A percentile compares a stretch with the other conserved stretches of the same genome.
phyloP scores from a whole-genome alignment of 2,113 vertebrate genomes.

The Tupaia tana region DNA sequence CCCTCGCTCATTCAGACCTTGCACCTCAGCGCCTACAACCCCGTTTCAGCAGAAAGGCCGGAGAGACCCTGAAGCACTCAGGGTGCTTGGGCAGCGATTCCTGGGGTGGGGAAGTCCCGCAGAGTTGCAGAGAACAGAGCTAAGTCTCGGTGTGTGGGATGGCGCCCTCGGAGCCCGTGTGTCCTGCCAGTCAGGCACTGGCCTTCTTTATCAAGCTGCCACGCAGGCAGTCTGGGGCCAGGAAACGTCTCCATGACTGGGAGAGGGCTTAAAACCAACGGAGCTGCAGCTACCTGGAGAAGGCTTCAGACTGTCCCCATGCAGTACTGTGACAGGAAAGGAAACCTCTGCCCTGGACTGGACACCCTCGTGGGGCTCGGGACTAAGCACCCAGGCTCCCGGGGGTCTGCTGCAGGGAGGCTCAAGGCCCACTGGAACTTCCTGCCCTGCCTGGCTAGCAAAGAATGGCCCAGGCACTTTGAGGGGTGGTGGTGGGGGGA shows the following conservation, averaged over 20 bases:
- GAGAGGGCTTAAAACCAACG: too few species aligned
- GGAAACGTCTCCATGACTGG: accelerated
- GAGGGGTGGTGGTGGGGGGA: too few species aligned
- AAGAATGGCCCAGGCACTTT: too few species aligned
- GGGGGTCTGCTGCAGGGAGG: too few species aligned
- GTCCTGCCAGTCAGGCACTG: accelerated
- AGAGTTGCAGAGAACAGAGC: too few species aligned
- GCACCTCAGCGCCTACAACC: accelerated
- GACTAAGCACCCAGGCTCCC: too few species aligned
- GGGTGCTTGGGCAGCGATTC: accelerated
- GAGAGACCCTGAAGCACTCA: not conserved
- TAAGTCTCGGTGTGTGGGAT: accelerated
- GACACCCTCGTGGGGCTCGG: accelerated
- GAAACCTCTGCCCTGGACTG: too few species aligned
- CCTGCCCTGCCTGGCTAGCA: too few species aligned
- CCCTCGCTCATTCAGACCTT: not conserved
- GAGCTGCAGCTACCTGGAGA: not conserved
- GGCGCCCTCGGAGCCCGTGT: accelerated
- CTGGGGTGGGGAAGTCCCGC: too few species aligned
- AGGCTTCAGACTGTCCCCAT: accelerated
- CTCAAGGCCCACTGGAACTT: too few species aligned
- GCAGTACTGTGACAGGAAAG: accelerated
- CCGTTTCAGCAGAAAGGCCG: not conserved
- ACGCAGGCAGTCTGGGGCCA: too few species aligned
- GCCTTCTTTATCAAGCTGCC: accelerated